These are phyloP conservation scores for Orthonevra nobilis DNA, from an alignment of 2,888 invertebrate species.

Conservation along the genomic window DNA sequence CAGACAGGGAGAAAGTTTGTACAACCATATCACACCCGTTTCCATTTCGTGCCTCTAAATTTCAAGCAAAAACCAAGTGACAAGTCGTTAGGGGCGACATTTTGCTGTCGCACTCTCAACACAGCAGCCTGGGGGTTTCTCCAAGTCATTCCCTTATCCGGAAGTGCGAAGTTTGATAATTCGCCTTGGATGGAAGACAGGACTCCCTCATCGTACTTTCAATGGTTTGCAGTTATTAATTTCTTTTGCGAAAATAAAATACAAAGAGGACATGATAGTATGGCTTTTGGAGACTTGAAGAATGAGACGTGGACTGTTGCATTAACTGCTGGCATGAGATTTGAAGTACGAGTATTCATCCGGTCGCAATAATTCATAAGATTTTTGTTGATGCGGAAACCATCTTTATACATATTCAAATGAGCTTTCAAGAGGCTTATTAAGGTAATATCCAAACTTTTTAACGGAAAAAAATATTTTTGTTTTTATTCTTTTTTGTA, in stretches of 20 bases:
- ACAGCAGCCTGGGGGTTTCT: conserved; percentile 14
- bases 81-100: conserved; percentile 9
- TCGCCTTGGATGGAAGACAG: neutral
- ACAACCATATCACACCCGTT: too few species aligned
- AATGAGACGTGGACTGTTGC: conserved; percentile 1
- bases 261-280: too few species aligned
- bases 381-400: neutral
- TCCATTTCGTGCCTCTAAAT: neutral
- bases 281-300: neutral
- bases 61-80: conserved; percentile 17
- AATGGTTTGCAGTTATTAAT: conserved; percentile 21
- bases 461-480: too few species aligned
- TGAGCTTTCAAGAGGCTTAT: conserved; percentile 13
- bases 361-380: neutral
- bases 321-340: neutral
- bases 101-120: conserved; percentile 14
- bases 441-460: too few species aligned
- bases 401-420: conserved; percentile 4
- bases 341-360: neutral
- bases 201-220: neutral
- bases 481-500: too few species aligned
- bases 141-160: neutral
- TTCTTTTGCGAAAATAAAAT: conserved; percentile 26
- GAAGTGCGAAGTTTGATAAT: conserved; percentile 18
- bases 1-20: neutral